These are phyloP conservation scores for Sinocyclocheilus grahami DNA, from an alignment of 2,113 vertebrate genomes.

Conservation along the genomic window DNA sequence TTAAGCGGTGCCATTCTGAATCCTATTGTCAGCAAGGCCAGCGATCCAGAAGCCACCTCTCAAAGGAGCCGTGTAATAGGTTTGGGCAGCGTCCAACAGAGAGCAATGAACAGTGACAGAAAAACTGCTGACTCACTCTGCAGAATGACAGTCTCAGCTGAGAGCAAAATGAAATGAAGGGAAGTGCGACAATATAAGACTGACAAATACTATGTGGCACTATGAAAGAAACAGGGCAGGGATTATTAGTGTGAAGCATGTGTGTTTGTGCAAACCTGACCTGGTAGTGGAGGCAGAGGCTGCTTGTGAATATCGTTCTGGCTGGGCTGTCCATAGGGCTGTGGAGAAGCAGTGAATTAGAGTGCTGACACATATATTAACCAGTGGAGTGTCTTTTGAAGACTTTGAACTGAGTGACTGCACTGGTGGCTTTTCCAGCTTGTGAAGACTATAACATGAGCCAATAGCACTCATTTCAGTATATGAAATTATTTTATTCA, in stretches of 20 bases:
- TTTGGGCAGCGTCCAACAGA: conserved; percentile 35
- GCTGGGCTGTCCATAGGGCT: conserved; percentile 80
- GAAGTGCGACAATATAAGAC: neutral
- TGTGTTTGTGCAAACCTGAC: conserved; percentile 57
- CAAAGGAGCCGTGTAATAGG: conserved; percentile 15
- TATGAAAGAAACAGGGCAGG: neutral
- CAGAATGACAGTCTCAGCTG: neutral
- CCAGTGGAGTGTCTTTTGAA: neutral
- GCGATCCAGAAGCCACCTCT: conserved; percentile 12
- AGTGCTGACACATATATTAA: neutral
- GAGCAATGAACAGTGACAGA: conserved; percentile 19
- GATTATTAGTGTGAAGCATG: neutral
- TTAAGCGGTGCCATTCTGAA: conserved; percentile 31
- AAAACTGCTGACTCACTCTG: conserved; percentile 26
- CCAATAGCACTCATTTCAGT: neutral
- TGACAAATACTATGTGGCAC: neutral
- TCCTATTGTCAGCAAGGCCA: neutral
- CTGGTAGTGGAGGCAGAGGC: conserved; percentile 78
- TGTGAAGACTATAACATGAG: neutral
- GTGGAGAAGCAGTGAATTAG: conserved; percentile 55
- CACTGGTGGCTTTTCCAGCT: neutral
- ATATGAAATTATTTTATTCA: neutral
- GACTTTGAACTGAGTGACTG: neutral
- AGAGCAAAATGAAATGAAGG: neutral
- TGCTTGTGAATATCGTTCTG: conserved; percentile 81